phyloP scores from a whole-genome alignment of 2,113 vertebrate genomes.

The Cryptomyrus ogoouensis region DNA sequence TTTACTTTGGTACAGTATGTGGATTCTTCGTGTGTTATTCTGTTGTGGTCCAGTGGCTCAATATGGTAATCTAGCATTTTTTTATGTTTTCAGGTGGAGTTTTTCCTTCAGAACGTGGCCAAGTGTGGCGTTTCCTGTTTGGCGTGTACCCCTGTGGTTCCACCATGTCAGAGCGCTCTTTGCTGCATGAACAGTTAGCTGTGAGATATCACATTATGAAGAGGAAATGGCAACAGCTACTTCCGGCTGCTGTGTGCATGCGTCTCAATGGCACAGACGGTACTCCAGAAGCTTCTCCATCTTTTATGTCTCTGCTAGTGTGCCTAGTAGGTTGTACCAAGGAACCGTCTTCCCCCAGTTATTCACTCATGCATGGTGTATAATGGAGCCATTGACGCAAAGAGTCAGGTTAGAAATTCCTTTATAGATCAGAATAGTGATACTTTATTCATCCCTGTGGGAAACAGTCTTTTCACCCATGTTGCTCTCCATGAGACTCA shows the following conservation, averaged over 20 bases:
- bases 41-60: neutral
- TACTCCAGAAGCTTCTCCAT: constrained; percentile 32
- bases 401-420: neutral
- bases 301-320: neutral
- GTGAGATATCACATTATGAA: constrained; percentile 64
- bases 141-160: constrained; percentile 68
- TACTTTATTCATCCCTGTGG: neutral
- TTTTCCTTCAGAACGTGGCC: constrained; percentile 52
- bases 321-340: neutral
- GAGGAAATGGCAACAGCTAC: constrained; percentile 60
- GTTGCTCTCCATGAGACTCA: neutral
- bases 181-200: constrained; percentile 58
- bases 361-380: neutral
- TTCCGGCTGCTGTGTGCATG: constrained; percentile 50
- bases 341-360: neutral
- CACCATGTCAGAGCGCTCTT: constrained; percentile 58
- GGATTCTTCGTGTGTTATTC: neutral
- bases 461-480: neutral
- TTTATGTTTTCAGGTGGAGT: constrained; percentile 47
- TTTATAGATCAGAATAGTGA: neutral
- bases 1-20: neutral
- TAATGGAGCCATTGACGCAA: neutral
- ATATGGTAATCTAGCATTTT: neutral
- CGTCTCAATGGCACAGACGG: constrained; percentile 64
- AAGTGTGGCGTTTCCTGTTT: constrained; percentile 66